A percentile compares a stretch with the other conserved stretches of the same genome.
phyloP scores from a whole-genome alignment of 2,797 vertebrate genomes.

The Alfaro cultratus region DNA sequence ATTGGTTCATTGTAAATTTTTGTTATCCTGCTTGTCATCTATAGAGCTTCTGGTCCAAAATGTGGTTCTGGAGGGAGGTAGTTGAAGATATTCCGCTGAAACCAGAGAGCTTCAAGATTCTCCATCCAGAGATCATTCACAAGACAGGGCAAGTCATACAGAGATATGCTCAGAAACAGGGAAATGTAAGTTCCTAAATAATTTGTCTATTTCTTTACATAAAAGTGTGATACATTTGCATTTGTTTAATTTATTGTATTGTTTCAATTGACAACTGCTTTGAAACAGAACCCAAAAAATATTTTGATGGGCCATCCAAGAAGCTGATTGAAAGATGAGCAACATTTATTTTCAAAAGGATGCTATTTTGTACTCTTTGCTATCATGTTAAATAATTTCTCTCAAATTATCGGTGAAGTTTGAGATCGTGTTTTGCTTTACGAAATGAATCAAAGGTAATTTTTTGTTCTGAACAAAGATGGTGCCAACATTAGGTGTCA shows the following conservation, averaged over 20 bases:
- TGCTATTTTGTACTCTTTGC: background rate
- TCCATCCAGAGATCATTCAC: constrained; percentile 82
- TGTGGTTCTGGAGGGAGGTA: constrained; percentile 87
- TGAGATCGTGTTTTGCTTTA: background rate
- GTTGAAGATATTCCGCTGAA: constrained; percentile 81
- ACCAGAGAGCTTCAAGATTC: constrained; percentile 78
- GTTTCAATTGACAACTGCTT: background rate
- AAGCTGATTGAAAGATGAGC: background rate
- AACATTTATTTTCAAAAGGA: background rate
- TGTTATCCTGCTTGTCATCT: background rate
- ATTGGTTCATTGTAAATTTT: constrained; percentile 8
- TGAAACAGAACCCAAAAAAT: background rate
- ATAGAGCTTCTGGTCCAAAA: constrained; percentile 85
- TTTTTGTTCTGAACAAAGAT: constrained; percentile 49
- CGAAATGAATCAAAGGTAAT: background rate
- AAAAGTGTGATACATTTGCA: background rate
- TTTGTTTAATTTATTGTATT: background rate
- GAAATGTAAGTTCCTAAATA: constrained; percentile 60
- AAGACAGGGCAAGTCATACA: constrained; percentile 71
- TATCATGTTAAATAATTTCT: background rate
- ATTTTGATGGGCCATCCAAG: background rate
- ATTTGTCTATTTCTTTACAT: background rate
- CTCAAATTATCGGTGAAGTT: background rate
- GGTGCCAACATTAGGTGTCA: constrained; percentile 80
- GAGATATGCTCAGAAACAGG: constrained; percentile 66